phyloP scores from a whole-genome alignment of 2,797 vertebrate genomes.

The Siniperca scherzeri region DNA sequence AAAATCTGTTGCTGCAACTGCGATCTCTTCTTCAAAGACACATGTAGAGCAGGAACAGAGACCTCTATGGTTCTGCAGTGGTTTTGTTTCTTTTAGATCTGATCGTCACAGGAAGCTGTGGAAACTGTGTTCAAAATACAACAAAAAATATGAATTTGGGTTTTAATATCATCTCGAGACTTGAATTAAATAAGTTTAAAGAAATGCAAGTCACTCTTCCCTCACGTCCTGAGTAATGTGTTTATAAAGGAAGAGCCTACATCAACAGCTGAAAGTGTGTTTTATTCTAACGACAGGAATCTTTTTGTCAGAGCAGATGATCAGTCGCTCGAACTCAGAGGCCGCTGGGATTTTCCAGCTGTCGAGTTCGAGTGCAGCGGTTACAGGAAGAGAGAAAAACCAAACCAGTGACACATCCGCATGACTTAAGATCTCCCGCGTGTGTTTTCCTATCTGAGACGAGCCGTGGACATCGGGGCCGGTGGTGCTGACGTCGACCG shows the following conservation, averaged over 20 bases:
- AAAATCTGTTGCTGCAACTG: no score
- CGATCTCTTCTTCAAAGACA: neutral
- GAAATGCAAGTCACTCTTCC: slow-evolving; percentile 21
- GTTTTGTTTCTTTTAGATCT: neutral
- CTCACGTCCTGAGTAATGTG: neutral
- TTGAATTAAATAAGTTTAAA: neutral
- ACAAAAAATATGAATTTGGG: neutral
- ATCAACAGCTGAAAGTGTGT: slow-evolving; percentile 16
- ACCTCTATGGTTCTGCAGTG: neutral
- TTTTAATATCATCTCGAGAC: neutral
- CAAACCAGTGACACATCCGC: neutral
- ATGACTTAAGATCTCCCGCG: slow-evolving; percentile 7
- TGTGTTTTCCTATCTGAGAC: neutral
- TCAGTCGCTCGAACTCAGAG: neutral
- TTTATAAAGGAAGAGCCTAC: neutral
- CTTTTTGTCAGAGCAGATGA: neutral
- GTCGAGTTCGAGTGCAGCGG: neutral
- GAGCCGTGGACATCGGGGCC: neutral
- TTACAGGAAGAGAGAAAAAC: slow-evolving; percentile 22
- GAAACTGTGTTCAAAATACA: neutral
- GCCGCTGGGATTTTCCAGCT: slow-evolving; percentile 25
- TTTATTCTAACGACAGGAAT: slow-evolving; percentile 1
- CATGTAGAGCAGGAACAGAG: neutral
- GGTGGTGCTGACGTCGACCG: slow-evolving; percentile 11
- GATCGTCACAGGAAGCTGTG: no score